Evolutionary conservation across 2,113 vertebrate species (phyloP).

Genomic region (Gymnorhina tibicen): DNA sequence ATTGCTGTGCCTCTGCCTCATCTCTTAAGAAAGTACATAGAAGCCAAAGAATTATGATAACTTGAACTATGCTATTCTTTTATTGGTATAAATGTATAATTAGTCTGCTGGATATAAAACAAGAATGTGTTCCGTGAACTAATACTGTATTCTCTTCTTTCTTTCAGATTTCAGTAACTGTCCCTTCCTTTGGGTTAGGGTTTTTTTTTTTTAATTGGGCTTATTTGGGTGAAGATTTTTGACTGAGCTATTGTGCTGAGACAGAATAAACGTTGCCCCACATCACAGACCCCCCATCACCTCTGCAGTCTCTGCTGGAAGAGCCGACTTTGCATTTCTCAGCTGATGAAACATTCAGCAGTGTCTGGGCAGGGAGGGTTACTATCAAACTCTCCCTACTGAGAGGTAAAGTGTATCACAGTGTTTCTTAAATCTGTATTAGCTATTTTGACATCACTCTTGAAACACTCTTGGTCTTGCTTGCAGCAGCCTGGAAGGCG

Average conservation of each 20-base stretch:
- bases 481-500: background rate
- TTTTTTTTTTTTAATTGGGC: background rate
- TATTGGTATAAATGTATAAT: background rate
- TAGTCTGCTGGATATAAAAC: background rate
- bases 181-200: background rate
- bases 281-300: background rate
- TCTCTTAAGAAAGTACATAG: background rate
- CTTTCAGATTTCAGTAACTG: background rate
- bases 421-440: slow-evolving; percentile 13
- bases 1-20: background rate
- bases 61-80: background rate
- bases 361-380: background rate
- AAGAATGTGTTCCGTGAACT: background rate
- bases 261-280: background rate
- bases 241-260: background rate
- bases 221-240: background rate
- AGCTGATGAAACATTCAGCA: slow-evolving; percentile 16
- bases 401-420: background rate
- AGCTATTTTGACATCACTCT: slow-evolving; percentile 9
- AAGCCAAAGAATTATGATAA: background rate
- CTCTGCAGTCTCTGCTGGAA: background rate
- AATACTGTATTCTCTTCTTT: background rate
- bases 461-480: background rate
- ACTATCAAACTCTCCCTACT: background rate
- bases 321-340: background rate